A percentile compares a stretch with the other conserved stretches of the same genome.
These are phyloP conservation scores for Pongo abelii DNA, from an alignment of 2,113 vertebrate genomes.

Conservation along the genomic window DNA sequence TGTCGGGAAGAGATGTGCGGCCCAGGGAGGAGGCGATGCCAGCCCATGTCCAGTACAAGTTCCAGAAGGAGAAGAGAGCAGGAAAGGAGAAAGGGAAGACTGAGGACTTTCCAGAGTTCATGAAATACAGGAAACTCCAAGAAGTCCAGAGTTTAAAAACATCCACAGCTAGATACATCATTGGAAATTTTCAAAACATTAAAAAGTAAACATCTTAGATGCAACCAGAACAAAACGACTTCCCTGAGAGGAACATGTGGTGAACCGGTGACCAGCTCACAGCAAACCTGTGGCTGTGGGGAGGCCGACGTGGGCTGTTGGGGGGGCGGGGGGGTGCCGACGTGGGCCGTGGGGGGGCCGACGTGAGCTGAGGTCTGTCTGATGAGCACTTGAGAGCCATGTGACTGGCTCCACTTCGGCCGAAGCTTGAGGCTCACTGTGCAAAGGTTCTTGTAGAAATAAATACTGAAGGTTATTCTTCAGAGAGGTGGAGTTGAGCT, in stretches of 20 bases:
- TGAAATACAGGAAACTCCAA: rapidly evolving
- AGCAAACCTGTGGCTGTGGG: neutral
- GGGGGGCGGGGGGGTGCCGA: too few species aligned
- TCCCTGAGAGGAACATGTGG: neutral
- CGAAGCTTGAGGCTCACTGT: rapidly evolving
- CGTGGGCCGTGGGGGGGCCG: too few species aligned
- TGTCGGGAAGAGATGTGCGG: rapidly evolving
- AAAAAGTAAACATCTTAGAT: neutral
- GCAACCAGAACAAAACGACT: neutral
- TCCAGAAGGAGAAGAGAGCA: neutral
- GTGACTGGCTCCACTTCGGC: rapidly evolving
- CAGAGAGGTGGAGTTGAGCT: neutral
- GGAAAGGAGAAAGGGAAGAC: neutral
- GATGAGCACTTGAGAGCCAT: too few species aligned
- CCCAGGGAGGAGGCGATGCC: neutral
- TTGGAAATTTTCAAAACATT: neutral
- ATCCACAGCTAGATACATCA: neutral
- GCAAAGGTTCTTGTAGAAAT: neutral
- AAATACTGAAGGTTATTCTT: neutral
- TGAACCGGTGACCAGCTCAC: rapidly evolving
- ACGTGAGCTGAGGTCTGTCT: neutral
- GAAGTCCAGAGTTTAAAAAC: neutral
- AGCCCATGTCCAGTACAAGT: rapidly evolving
- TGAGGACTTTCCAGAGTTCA: neutral
- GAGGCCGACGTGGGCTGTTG: too few species aligned